Percentiles rank a stretch among this genome's conserved stretches.
phyloP scores from a whole-genome alignment of 64 coral and sea anemone genomes.

The Cladopsammia gracilis region DNA sequence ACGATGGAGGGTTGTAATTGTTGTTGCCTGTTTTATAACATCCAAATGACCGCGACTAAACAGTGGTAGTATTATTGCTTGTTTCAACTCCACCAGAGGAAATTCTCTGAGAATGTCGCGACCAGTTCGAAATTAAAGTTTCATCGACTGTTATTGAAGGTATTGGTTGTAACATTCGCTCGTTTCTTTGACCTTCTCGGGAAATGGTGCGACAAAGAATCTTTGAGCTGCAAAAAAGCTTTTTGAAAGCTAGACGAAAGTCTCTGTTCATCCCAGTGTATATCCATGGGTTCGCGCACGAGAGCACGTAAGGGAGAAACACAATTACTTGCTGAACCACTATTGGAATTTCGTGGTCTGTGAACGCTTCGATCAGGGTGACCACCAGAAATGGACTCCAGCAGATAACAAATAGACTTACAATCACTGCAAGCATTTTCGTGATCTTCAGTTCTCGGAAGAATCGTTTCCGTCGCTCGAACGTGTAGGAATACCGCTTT shows the following conservation, averaged over 20 bases:
- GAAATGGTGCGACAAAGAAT: not conserved
- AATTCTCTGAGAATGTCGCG: constrained; percentile 12
- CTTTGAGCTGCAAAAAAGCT: constrained; percentile 66
- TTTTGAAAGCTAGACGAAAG: constrained; percentile 90
- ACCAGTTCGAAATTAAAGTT: constrained; percentile 41
- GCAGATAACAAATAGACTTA: constrained; percentile 80
- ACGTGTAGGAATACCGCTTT: constrained; percentile 30
- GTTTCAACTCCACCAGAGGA: constrained; percentile 18
- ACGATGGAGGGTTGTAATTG: not conserved
- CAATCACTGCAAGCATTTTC: constrained; percentile 89
- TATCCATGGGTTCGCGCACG: constrained; percentile 85
- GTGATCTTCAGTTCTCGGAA: constrained; percentile 91
- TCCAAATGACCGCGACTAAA: not conserved
- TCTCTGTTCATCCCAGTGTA: constrained; percentile 94
- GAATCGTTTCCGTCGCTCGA: constrained; percentile 89
- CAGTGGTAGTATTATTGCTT: not conserved
- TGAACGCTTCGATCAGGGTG: constrained; percentile 81
- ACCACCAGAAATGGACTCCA: constrained; percentile 89
- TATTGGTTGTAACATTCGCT: constrained; percentile 51
- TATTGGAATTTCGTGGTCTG: constrained; percentile 14
- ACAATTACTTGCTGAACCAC: constrained; percentile 32
- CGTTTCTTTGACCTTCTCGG: constrained; percentile 12
- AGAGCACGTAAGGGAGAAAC: constrained; percentile 73
- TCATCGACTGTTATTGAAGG: constrained; percentile 77
- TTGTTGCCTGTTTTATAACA: not conserved